Percentiles rank a stretch among this genome's conserved stretches.
Evolutionary conservation across 2,797 vertebrate genomes (phyloP).

Genomic region (Ctenopoma kingsleyae): DNA sequence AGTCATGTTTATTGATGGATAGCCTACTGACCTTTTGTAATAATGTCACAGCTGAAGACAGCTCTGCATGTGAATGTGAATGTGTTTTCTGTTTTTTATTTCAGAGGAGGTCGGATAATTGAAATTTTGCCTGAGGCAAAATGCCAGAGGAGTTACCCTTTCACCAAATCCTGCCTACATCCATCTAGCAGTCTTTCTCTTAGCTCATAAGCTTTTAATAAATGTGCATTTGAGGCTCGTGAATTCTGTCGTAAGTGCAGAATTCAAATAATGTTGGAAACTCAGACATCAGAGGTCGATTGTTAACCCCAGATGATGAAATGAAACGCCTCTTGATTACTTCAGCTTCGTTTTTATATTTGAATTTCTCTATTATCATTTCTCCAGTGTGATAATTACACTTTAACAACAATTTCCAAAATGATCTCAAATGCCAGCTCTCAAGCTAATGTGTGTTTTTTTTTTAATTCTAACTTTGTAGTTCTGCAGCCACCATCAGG

Average conservation of each 20-base stretch:
- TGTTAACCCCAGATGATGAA: constrained; percentile 41
- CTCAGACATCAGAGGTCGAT: constrained; percentile 40
- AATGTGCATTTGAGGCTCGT: constrained; percentile 33
- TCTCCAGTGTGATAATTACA: constrained; percentile 45
- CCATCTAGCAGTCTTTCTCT: constrained; percentile 28
- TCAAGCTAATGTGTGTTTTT: constrained; percentile 2
- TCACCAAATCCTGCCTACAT: constrained; percentile 1
- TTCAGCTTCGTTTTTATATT: constrained; percentile 33
- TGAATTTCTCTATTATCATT: constrained; percentile 41
- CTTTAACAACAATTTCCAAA: constrained; percentile 39
- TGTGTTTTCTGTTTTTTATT: neutral
- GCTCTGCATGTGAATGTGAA: constrained; percentile 11
- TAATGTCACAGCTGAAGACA: constrained; percentile 26
- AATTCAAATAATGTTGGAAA: constrained; percentile 34
- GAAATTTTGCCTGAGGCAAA: constrained; percentile 26
- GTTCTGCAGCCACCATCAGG: constrained; percentile 7
- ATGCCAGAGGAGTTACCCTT: constrained; percentile 25
- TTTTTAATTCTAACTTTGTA: constrained; percentile 32
- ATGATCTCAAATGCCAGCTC: constrained; percentile 31
- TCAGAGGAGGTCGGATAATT: constrained; percentile 24
- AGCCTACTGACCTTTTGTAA: constrained; percentile 1
- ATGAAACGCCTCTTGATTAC: constrained; percentile 39
- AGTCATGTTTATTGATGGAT: constrained; percentile 30
- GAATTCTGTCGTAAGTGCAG: constrained; percentile 32
- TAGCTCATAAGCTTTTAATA: constrained; percentile 43